A percentile compares a stretch with the other conserved stretches of the same genome.
These are phyloP conservation scores for Brachirus orientalis DNA, from an alignment of 2,113 vertebrate genomes.

Conservation along the genomic window DNA sequence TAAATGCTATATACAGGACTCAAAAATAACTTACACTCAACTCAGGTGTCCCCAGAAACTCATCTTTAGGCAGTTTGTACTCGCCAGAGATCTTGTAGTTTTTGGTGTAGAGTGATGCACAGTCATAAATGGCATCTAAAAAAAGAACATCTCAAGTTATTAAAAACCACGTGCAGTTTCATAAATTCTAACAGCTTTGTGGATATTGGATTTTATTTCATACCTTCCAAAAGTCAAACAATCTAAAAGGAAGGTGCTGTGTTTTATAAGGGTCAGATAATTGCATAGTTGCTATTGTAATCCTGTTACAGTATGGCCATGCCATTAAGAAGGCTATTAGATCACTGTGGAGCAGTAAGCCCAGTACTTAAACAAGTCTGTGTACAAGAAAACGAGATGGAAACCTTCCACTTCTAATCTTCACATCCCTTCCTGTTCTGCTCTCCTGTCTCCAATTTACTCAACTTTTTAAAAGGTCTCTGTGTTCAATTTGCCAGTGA, in stretches of 20 bases:
- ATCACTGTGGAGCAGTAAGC: slow-evolving; percentile 19
- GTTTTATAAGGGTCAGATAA: neutral
- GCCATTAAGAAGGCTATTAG: slow-evolving; percentile 25
- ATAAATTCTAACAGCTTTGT: slow-evolving; percentile 23
- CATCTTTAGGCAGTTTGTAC: slow-evolving; percentile 94
- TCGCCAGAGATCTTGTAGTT: slow-evolving; percentile 94
- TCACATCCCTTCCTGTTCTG: slow-evolving; percentile 59
- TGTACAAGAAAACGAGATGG: slow-evolving; percentile 25
- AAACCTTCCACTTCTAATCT: slow-evolving; percentile 59
- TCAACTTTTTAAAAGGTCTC: slow-evolving; percentile 51
- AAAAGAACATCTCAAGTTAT: slow-evolving; percentile 25
- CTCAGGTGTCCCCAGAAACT: slow-evolving; percentile 92
- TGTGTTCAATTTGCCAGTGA: slow-evolving; percentile 59
- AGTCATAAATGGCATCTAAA: slow-evolving; percentile 95
- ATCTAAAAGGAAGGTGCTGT: too few species aligned
- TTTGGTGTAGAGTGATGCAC: slow-evolving; percentile 91
- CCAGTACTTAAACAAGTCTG: slow-evolving; percentile 21
- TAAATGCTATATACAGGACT: neutral
- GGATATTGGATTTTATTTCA: neutral
- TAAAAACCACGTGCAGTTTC: slow-evolving; percentile 43
- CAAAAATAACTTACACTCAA: slow-evolving; percentile 83
- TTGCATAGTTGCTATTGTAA: neutral
- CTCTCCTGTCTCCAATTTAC: slow-evolving; percentile 52
- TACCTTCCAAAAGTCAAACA: too few species aligned
- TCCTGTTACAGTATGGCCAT: slow-evolving; percentile 23